Conservation (phyloP, 2,113 vertebrate species). For the Numenius arquata region DNA sequence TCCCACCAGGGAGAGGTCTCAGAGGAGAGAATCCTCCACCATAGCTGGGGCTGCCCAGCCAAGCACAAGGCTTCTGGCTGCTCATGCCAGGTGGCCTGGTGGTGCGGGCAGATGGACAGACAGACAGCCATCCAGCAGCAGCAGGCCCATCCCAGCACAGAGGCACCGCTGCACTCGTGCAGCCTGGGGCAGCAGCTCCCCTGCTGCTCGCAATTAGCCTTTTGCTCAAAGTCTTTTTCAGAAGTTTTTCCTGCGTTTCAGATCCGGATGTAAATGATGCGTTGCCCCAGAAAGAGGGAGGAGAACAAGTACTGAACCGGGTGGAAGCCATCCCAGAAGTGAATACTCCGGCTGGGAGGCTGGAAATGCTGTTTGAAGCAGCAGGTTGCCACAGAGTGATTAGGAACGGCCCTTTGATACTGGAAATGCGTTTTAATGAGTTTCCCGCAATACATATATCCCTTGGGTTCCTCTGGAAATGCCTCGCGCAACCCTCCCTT, state of each 20-base stretch:
- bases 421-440: constrained; percentile 7
- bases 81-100: fast-evolving
- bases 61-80: fast-evolving
- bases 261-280: neutral
- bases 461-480: neutral
- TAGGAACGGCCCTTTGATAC: neutral
- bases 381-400: neutral
- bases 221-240: neutral
- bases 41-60: neutral
- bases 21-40: neutral
- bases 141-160: fast-evolving
- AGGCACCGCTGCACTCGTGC: fast-evolving
- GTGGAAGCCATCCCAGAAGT: neutral
- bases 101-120: neutral
- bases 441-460: neutral
- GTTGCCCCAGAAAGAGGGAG: neutral
- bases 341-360: neutral
- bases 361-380: neutral
- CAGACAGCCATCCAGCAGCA: neutral
- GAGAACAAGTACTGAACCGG: neutral
- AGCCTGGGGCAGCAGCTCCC: fast-evolving
- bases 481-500: neutral
- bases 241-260: neutral
- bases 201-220: fast-evolving
- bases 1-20: neutral